Evolutionary conservation across 2,113 vertebrate species (phyloP), one percentile per base, ranked within the genome.

Genomic region (Oenanthe oenanthe): DNA sequence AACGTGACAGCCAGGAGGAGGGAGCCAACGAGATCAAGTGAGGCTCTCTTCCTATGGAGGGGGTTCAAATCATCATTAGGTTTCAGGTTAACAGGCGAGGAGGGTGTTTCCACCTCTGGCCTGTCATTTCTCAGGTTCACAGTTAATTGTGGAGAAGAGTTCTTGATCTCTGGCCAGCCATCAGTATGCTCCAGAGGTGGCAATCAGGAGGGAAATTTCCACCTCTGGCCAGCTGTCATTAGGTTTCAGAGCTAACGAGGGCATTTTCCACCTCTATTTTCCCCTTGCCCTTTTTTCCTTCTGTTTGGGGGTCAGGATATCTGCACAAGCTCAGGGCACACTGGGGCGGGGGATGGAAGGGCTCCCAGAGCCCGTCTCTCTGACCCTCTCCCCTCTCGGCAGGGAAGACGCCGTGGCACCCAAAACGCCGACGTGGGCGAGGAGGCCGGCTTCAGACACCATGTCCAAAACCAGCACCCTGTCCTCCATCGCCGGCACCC

Each of bases 21-120:
- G 91, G 45, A 31, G 72, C 96, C 93, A 96, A 96, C 0, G 96
- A 96, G 89, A 96, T 96, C 93, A 96, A 96, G 96, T 96, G 68
- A 96, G 96, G 13, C 1, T 0, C 17, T 45, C 42, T 13, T 60
- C 67, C 24, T 1, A 1, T 2, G 20, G 9, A 40, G 42, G 51
- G 53, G 28, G 28, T 18, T 88, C 57, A 51, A 17, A 17, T 17
- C 1, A 36, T 42, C 4, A 0, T 2, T 19, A 3, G 34, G n/a
- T 31, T 70, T 66, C 63, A 31, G 72, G 26, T 57, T 62, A 53
- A 40, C 0, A 1, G 56, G 14, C 1, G 0, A n/a, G 47, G 24
- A 29, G 66, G 10, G 29, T 4, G 13, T 60, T 53, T 47, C 22
- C 32, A 26, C 12, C 47, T 61, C 32, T 13, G n/a, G 13, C 34